These are phyloP conservation scores for Abrostola tripartita DNA, from an alignment of 2,888 invertebrate genomes.

Conservation along the genomic window DNA sequence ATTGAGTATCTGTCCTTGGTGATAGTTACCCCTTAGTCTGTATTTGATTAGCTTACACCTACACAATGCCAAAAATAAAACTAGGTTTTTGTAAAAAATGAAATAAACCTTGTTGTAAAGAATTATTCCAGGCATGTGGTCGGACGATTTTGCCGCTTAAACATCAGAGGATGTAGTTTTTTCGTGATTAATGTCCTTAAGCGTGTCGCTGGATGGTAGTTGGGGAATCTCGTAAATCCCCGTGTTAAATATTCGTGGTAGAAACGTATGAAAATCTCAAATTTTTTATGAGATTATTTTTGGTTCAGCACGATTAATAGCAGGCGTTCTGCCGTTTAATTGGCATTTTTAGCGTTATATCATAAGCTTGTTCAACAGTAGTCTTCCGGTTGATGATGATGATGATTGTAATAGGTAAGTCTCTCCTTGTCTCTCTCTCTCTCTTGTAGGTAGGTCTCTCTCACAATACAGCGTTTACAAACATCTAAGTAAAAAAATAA, in stretches of 20 bases:
- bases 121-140: conserved; percentile 15
- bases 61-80: too few relatives aligned
- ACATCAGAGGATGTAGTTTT: conserved; percentile 20
- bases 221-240: conserved; percentile 31
- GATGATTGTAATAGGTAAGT: too few relatives aligned
- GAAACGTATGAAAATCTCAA: conserved; percentile 42
- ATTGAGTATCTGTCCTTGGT: too few relatives aligned
- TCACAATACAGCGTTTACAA: too few relatives aligned
- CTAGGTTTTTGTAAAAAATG: conserved; percentile 10
- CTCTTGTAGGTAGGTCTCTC: too few relatives aligned
- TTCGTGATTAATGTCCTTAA: conserved; percentile 49
- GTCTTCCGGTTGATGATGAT: too few relatives aligned
- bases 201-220: conserved; percentile 25
- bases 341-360: too few relatives aligned
- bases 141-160: conserved; percentile 25
- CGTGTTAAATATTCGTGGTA: conserved; percentile 53
- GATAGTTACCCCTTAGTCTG: too few relatives aligned
- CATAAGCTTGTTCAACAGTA: too few relatives aligned
- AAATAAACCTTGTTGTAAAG: conserved; percentile 18
- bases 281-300: neutral
- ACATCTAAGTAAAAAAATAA: too few relatives aligned
- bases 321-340: neutral
- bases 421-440: too few relatives aligned
- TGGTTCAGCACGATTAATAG: neutral
- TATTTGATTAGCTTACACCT: too few relatives aligned